Percentiles rank a stretch among this genome's conserved stretches.
phyloP scores from a whole-genome alignment of 2,888 invertebrate genomes.

The Volucella bombylans region DNA sequence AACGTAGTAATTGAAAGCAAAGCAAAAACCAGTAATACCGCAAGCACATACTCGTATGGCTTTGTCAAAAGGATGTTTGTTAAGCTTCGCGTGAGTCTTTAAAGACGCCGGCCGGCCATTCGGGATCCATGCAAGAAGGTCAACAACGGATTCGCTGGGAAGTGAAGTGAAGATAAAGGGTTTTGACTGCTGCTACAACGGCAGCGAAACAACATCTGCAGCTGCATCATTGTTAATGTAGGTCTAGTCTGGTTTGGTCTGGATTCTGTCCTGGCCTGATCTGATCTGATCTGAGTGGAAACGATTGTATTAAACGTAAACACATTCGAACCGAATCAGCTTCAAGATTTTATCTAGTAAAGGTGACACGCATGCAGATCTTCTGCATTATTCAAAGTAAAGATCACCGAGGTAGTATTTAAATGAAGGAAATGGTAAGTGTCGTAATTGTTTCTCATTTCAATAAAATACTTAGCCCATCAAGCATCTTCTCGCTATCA shows the following conservation, averaged over 20 bases:
- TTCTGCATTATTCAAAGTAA: constrained; percentile 67
- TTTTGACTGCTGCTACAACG: constrained; percentile 65
- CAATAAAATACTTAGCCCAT: background rate
- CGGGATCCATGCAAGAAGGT: constrained; percentile 57
- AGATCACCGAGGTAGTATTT: constrained; percentile 56
- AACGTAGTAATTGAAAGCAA: constrained; percentile 43
- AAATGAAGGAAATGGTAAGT: constrained; percentile 27
- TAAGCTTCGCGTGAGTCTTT: constrained; percentile 70
- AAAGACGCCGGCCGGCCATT: constrained; percentile 51
- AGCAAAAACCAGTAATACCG: constrained; percentile 48
- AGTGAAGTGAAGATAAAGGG: constrained; percentile 71
- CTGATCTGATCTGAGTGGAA: background rate
- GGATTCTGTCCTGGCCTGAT: constrained; percentile 14
- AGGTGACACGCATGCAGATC: constrained; percentile 69
- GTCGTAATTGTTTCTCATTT: background rate
- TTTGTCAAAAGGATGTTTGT: constrained; percentile 72
- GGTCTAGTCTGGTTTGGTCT: constrained; percentile 20
- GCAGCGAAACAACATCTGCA: constrained; percentile 57
- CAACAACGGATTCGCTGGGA: constrained; percentile 64
- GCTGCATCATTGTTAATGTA: constrained; percentile 64
- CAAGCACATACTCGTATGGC: constrained; percentile 47
- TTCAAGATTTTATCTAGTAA: constrained; percentile 69
- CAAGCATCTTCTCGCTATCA: background rate
- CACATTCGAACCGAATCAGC: constrained; percentile 68
- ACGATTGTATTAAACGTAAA: constrained; percentile 42